Conservation (phyloP, 2,797 vertebrate genomes). For the Manis javanica region DNA sequence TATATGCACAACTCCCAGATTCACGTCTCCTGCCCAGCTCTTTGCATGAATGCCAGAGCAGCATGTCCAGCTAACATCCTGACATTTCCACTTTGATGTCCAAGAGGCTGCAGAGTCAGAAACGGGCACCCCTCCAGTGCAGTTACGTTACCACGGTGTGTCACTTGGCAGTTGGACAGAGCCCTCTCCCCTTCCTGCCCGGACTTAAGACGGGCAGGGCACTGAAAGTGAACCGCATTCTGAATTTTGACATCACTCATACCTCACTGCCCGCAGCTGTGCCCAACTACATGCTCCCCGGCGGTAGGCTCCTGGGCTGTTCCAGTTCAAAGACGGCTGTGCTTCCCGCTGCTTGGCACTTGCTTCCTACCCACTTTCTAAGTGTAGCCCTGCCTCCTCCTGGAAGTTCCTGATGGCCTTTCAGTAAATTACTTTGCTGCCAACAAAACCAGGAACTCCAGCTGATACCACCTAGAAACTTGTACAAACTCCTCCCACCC, state of each 20-base stretch:
- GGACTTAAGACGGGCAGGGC: background rate
- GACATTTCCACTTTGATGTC: background rate
- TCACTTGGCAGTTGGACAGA: background rate
- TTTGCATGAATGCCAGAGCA: fast-evolving
- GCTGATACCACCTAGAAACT: background rate
- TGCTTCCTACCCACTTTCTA: slow-evolving; percentile 57
- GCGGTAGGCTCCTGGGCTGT: slow-evolving; percentile 46
- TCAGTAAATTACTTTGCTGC: background rate
- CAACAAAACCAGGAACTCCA: background rate
- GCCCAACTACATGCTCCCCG: fast-evolving
- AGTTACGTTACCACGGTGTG: fast-evolving
- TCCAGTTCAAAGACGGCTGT: slow-evolving; percentile 41
- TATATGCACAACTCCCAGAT: background rate
- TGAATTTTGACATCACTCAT: background rate
- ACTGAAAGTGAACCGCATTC: background rate
- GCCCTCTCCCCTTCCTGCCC: background rate
- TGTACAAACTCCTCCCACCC: background rate
- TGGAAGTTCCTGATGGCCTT: slow-evolving; percentile 5
- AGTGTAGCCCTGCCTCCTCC: slow-evolving; percentile 27
- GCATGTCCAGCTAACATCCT: background rate
- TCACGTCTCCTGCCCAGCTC: background rate
- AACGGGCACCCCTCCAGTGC: background rate
- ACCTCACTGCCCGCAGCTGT: background rate
- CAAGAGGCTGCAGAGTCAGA: background rate
- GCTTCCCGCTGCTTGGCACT: slow-evolving; percentile 58